Evolutionary conservation across 2,113 vertebrate genomes (phyloP).

Genomic region (Hippocampus mohnikei): DNA sequence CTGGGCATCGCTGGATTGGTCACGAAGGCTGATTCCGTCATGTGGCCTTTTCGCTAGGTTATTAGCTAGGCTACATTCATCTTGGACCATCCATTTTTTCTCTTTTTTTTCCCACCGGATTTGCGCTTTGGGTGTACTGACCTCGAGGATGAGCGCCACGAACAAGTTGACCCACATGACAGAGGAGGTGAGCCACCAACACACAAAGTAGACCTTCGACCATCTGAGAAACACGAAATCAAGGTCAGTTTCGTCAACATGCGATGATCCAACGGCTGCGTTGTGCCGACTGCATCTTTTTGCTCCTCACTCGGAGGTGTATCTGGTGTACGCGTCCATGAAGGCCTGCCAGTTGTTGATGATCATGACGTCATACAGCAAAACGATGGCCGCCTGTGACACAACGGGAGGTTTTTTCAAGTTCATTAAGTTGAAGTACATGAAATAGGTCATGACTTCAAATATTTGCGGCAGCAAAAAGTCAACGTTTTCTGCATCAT

Average conservation of each 20-base stretch:
- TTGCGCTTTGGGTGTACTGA: constrained; percentile 48
- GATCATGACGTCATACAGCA: constrained; percentile 92
- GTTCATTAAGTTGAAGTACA: too few relatives aligned
- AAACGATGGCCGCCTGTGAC: constrained; percentile 77
- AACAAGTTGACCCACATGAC: constrained; percentile 98
- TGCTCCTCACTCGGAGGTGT: constrained; percentile 69
- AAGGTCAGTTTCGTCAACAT: not conserved
- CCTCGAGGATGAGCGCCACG: constrained; percentile 93
- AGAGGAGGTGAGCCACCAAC: constrained; percentile 94
- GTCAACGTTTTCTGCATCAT: too few relatives aligned
- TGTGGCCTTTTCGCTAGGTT: too few relatives aligned
- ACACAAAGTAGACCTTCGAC: constrained; percentile 91
- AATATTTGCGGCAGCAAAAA: too few relatives aligned
- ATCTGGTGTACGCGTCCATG: constrained; percentile 85
- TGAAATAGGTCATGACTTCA: too few relatives aligned
- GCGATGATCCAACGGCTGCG: not conserved
- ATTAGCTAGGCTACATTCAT: too few relatives aligned
- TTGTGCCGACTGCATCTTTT: not conserved
- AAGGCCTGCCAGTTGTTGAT: constrained; percentile 99
- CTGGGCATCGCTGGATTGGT: too few relatives aligned
- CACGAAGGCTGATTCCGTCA: too few relatives aligned
- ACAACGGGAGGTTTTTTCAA: not conserved
- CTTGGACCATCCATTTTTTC: not conserved
- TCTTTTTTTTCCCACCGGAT: not conserved
- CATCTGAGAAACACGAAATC: constrained; percentile 72